Evolutionary conservation across 2,113 vertebrate genomes (phyloP).

Genomic region (Chitala chitala): DNA sequence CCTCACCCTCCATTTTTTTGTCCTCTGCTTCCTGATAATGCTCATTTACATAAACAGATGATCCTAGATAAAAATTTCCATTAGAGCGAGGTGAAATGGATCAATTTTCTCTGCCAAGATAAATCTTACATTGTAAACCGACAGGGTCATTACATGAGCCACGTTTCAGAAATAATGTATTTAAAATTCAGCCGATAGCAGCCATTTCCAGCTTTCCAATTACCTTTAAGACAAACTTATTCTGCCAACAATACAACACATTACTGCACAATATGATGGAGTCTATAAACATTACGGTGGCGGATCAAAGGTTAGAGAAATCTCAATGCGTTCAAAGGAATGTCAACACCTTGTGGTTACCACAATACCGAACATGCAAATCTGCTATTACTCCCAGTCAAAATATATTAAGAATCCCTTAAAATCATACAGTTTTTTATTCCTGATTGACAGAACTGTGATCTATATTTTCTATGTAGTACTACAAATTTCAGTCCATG

Average conservation of each 20-base stretch:
- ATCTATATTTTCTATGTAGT: neutral
- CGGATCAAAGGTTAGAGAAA: slow-evolving; percentile 99
- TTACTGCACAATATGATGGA: slow-evolving; percentile 99
- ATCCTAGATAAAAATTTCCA: slow-evolving; percentile 99
- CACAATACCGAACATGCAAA: slow-evolving; percentile 67
- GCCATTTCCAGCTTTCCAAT: slow-evolving; percentile 99
- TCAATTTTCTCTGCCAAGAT: slow-evolving; percentile 99
- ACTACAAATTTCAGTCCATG: neutral
- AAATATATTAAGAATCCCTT: slow-evolving; percentile 64
- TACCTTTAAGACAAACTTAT: slow-evolving; percentile 99
- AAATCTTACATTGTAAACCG: slow-evolving; percentile 98
- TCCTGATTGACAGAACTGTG: slow-evolving; percentile 13
- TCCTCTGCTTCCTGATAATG: slow-evolving; percentile 75
- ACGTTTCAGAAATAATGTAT: slow-evolving; percentile 99
- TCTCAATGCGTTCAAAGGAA: slow-evolving; percentile 95
- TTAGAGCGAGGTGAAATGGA: slow-evolving; percentile 99
- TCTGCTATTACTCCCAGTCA: slow-evolving; percentile 67
- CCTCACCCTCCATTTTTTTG: slow-evolving; percentile 73
- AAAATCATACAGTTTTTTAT: slow-evolving; percentile 56
- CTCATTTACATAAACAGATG: slow-evolving; percentile 99
- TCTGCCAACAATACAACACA: slow-evolving; percentile 99
- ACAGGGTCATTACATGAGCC: slow-evolving; percentile 96
- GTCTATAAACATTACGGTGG: slow-evolving; percentile 99
- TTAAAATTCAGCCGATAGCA: slow-evolving; percentile 91
- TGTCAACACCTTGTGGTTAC: slow-evolving; percentile 87